A percentile compares a stretch with the other conserved stretches of the same genome.
These are phyloP conservation scores for Hirundo rustica DNA, from an alignment of 2,797 vertebrate genomes.

Conservation along the genomic window DNA sequence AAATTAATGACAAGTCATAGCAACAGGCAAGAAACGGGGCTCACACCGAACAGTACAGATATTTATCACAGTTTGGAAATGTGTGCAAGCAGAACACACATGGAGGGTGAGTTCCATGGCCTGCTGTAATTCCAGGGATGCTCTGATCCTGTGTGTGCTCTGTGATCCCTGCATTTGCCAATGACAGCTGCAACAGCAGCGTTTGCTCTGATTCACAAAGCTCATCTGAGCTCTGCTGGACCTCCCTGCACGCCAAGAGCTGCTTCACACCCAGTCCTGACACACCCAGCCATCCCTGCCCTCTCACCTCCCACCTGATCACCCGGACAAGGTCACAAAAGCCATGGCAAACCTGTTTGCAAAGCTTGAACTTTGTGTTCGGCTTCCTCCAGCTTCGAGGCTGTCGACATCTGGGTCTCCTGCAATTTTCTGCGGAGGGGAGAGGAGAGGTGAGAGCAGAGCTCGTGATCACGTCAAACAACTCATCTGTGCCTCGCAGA, in stretches of 20 bases:
- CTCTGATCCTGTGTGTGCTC: neutral
- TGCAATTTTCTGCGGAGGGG: constrained; percentile 86
- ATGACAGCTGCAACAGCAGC: neutral
- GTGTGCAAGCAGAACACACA: neutral
- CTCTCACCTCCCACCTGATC: neutral
- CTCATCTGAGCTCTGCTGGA: neutral
- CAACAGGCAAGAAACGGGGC: neutral
- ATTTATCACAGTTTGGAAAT: neutral
- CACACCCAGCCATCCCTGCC: neutral
- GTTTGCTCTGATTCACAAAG: neutral
- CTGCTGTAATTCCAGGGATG: neutral
- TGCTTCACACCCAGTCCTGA: neutral
- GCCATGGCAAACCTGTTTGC: constrained; percentile 87
- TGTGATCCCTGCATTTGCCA: neutral
- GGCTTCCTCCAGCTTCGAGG: constrained; percentile 92
- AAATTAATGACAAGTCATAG: neutral
- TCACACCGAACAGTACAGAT: neutral
- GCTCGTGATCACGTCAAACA: neutral
- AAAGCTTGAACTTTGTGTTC: constrained; percentile 93
- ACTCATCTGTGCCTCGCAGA: neutral
- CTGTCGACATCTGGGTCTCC: constrained; percentile 92
- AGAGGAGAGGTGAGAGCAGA: constrained; percentile 44
- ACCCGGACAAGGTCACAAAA: neutral
- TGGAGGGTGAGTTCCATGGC: neutral
- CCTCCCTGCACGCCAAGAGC: neutral